Evolutionary conservation across 2,113 vertebrate genomes (phyloP), one percentile per base, ranked within the genome.

Genomic region (Vulpes vulpes): DNA sequence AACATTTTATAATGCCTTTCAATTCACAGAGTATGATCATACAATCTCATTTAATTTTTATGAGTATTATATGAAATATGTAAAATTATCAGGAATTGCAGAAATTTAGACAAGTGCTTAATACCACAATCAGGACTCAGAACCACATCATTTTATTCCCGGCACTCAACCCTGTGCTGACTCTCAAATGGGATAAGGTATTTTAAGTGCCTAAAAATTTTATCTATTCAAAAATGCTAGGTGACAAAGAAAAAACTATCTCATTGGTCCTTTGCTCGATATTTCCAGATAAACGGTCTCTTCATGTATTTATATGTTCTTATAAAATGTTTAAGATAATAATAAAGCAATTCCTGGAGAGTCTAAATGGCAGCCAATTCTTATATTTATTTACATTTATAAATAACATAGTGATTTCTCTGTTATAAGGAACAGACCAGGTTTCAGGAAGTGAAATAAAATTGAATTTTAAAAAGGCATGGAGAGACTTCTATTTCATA

Each of bases 401-500:
- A 96, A 96, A 59, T 76, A 92, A 76, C 25, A 95, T 8, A 17
- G 25, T 89, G n/a, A 93, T 79, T 94, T 96, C 86, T 94, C 71
- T 82, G 1, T 67, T 94, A 83, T 8, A 84, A 94, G 62, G 27
- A 95, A 92, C 59, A 95, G 67, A 89, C 27, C 3, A 86, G 55
- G 11, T 90, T 97, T 96, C 51, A 87, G 53, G 30, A 95, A 92
- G 23, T 65, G 32, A 97, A 97, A 91, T 82, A 96, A 96, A 96
- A 12, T 16, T 71, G 65, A 97, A 92, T 94, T 89, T 96, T 94
- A 98, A 90, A 27, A 43, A 64, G 19, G 90, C 65, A 74, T 85
- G 57, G 59, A 94, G 22, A 97, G n/a, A 94, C 49, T 80, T 85
- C 6, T 43, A 71, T 94, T 97, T 81, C 35, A 81, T 81, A 93